Conservation (phyloP, 2,888 invertebrate genomes). For the Hemaris fuciformis region DNA sequence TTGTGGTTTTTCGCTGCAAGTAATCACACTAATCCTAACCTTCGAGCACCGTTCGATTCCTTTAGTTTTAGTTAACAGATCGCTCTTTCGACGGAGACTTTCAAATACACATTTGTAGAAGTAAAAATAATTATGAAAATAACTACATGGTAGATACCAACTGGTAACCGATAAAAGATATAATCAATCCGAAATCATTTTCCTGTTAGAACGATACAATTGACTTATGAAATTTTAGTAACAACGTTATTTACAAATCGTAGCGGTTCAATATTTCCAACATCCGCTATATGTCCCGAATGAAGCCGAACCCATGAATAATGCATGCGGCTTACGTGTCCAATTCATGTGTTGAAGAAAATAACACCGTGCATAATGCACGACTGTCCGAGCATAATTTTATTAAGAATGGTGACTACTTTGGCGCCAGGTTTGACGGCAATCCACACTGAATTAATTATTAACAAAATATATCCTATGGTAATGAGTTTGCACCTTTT, state of each 20-base stretch:
- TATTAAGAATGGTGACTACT: background rate
- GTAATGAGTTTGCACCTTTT: background rate
- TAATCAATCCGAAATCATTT: too few relatives aligned
- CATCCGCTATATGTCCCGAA: background rate
- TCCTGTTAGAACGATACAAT: background rate
- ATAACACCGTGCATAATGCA: background rate
- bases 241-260: background rate
- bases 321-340: background rate
- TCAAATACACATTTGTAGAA: too few relatives aligned
- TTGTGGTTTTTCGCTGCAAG: too few relatives aligned
- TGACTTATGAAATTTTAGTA: background rate
- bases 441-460: background rate
- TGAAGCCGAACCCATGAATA: background rate
- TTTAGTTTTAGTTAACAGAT: too few relatives aligned
- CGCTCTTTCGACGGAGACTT: too few relatives aligned
- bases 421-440: background rate
- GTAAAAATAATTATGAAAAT: too few relatives aligned
- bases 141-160: too few relatives aligned
- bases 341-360: background rate
- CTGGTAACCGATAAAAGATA: too few relatives aligned
- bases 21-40: too few relatives aligned
- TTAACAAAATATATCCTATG: background rate
- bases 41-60: too few relatives aligned
- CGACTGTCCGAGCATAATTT: background rate
- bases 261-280: background rate